Base-by-base conservation (phyloP, 2,888 invertebrate species). In the Sturmia bella region DNA sequence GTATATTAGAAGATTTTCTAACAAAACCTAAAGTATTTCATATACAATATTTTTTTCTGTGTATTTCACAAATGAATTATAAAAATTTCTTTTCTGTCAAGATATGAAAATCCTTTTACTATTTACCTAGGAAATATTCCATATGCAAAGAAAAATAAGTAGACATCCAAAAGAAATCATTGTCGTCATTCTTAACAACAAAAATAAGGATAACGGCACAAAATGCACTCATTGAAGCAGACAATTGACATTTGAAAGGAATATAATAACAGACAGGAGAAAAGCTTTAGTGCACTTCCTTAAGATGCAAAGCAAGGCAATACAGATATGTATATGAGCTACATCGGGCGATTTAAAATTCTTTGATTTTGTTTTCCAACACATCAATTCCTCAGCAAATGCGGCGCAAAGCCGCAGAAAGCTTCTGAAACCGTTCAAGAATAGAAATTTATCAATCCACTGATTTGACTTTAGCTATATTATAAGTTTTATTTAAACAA, bases 191-290 rank as follows among this genome's bases (percentile, higher is more conserved):
- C 69, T 64, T 56, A 74, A 45, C 56, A 61, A 74, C 43, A 37
- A 54, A 41, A 75, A 45, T 27, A 59, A 32, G 32, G 9, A 32
- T 32, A 32, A 32, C 9, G 32, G 7, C 32, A 75, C 41, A 59
- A 56, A 61, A 41, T 72, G 54, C 78, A 84, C 83, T 76, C 83
- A 85, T 77, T 85, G 85, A 83, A 84, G 84, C 84, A 80, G 85
- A 89, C 89, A 89, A 89, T 89, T 89, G 89, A 89, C 87, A 88
- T 89, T 87, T 88, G 86, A 88, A 88, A 87, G 5, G 86, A 68
- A 69, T 52, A 86, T 45, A 57, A 59, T 61, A 21, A 39, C 32
- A 59, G 64, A 41, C 52, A 66, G 56, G 52, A 59, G 52, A 45
- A 66, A 74, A 43, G 39, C 41, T 69, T 56, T 61, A 73, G 66